Percentiles rank a stretch among this genome's conserved stretches.
Conservation (phyloP, 2,888 invertebrate genomes). For the Glyphotaelius pellucidus region DNA sequence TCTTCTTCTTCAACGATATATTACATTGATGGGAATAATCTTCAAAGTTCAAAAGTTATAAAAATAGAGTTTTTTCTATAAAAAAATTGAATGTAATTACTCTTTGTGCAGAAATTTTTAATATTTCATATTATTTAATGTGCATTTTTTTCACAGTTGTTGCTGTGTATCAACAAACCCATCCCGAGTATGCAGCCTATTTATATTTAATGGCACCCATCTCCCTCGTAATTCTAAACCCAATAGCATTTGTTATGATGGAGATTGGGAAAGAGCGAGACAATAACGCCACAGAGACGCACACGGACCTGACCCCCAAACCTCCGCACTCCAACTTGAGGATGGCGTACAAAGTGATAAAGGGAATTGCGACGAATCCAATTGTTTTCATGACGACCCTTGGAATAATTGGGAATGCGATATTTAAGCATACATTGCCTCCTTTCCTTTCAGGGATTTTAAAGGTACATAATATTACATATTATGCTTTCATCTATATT, state of each 20-base stretch:
- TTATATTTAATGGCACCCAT: conserved; percentile 96
- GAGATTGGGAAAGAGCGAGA: conserved; percentile 84
- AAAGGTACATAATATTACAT: conserved; percentile 76
- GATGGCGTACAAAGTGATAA: conserved; percentile 76
- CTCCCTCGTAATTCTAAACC: conserved; percentile 94
- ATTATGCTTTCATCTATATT: background rate
- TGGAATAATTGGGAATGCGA: conserved; percentile 90
- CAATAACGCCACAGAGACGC: conserved; percentile 67
- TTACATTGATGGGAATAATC: too few relatives aligned
- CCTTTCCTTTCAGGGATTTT: conserved; percentile 85
- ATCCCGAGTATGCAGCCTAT: conserved; percentile 94
- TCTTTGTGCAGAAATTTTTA: background rate
- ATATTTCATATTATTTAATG: background rate
- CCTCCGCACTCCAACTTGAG: conserved; percentile 71
- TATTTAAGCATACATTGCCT: conserved; percentile 88
- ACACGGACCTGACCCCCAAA: conserved; percentile 64
- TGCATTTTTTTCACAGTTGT: conserved; percentile 79
- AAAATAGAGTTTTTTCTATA: too few relatives aligned
- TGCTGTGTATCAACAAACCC: conserved; percentile 89
- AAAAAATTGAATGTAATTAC: too few relatives aligned
- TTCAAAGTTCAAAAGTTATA: too few relatives aligned
- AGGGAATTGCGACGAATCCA: conserved; percentile 91
- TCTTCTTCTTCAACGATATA: too few relatives aligned
- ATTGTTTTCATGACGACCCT: conserved; percentile 95
- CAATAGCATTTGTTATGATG: conserved; percentile 92